Percentiles rank a stretch among this genome's conserved stretches.
These are phyloP conservation scores for Lutraria rhynchaena DNA, from an alignment of 1,140 invertebrate species.

Conservation along the genomic window DNA sequence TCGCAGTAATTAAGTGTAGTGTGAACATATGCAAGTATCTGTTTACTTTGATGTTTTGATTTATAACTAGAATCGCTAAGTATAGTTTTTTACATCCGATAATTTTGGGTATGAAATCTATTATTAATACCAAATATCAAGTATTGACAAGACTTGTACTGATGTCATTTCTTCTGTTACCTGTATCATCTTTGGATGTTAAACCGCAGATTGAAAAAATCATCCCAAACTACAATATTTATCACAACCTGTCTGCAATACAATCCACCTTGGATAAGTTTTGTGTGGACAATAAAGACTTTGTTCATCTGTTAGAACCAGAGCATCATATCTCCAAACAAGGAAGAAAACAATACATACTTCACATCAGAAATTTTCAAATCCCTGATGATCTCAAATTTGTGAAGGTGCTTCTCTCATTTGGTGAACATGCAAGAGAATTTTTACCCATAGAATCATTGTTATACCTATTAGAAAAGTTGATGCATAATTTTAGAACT, in stretches of 20 bases:
- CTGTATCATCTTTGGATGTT: constrained; percentile 65
- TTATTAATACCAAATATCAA: too few relatives aligned
- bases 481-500: constrained; percentile 30
- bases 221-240: constrained; percentile 75
- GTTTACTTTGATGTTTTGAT: too few relatives aligned
- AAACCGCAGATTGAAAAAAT: constrained; percentile 75
- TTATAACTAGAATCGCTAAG: too few relatives aligned
- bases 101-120: too few relatives aligned
- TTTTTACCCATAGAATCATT: constrained; percentile 79
- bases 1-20: too few relatives aligned
- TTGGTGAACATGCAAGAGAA: constrained; percentile 80
- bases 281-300: constrained; percentile 64
- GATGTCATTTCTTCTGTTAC: background rate
- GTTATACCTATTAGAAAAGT: constrained; percentile 73
- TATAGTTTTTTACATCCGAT: too few relatives aligned
- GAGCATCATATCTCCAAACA: constrained; percentile 66
- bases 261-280: constrained; percentile 62
- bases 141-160: background rate
- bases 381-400: background rate
- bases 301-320: constrained; percentile 58
- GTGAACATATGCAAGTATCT: too few relatives aligned
- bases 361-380: constrained; percentile 75
- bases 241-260: constrained; percentile 74
- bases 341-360: constrained; percentile 68
- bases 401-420: constrained; percentile 76